Percentiles rank a stretch among this genome's conserved stretches.
Evolutionary conservation across 2,888 invertebrate genomes (phyloP).

Genomic region (Blastobasis lacticolella): DNA sequence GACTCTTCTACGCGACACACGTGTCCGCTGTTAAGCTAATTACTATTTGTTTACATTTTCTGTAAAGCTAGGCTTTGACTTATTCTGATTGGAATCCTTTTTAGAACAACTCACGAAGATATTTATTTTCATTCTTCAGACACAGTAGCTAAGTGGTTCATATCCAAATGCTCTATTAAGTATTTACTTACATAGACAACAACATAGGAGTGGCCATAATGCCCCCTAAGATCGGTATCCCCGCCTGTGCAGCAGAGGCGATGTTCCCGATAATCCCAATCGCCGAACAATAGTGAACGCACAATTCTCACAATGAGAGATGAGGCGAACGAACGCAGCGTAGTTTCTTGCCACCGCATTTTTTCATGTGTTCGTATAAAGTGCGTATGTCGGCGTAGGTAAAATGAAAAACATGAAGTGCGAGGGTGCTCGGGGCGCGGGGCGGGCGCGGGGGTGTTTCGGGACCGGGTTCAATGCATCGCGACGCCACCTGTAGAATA

Average conservation of each 20-base stretch:
- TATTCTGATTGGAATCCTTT: no score
- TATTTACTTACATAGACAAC: no score
- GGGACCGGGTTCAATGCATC: slow-evolving; percentile 51
- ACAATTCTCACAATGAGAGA: slow-evolving; percentile 34
- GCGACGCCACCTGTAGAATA: slow-evolving; percentile 39
- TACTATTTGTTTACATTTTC: no score
- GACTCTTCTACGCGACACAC: slow-evolving; percentile 22
- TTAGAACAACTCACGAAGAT: no score
- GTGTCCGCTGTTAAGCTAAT: not conserved
- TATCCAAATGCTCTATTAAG: no score
- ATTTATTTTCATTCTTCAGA: no score
- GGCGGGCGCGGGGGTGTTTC: slow-evolving; percentile 39
- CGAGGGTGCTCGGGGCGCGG: slow-evolving; percentile 33
- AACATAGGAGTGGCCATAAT: no score
- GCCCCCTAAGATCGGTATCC: no score
- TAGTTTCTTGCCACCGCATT: slow-evolving; percentile 40
- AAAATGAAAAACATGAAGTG: slow-evolving; percentile 41
- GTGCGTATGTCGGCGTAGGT: slow-evolving; percentile 28
- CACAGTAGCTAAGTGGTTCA: no score
- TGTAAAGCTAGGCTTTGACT: no score
- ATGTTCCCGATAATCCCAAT: slow-evolving; percentile 22
- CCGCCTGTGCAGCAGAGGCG: not conserved
- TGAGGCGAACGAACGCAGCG: slow-evolving; percentile 46
- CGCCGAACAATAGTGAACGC: slow-evolving; percentile 28
- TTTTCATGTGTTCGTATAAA: slow-evolving; percentile 35